A percentile compares a stretch with the other conserved stretches of the same genome.
Evolutionary conservation across 2,797 vertebrate genomes (phyloP).

Genomic region (Gallinago solitaria): DNA sequence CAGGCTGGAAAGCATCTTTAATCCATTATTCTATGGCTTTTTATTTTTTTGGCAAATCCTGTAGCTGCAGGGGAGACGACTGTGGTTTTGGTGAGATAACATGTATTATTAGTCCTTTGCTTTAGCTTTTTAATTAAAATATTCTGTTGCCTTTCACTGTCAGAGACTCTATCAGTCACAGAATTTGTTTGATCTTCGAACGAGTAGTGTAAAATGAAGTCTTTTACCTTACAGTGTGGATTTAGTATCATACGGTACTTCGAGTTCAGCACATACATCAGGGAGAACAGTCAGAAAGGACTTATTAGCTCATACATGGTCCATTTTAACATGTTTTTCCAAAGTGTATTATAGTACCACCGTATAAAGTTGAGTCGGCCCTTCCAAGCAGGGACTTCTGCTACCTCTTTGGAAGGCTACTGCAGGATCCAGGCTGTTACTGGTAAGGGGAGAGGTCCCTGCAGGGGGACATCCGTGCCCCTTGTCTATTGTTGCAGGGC

Average conservation of each 20-base stretch:
- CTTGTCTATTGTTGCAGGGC: not conserved
- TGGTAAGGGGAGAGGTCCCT: not conserved
- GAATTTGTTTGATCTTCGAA: not conserved
- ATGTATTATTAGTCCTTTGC: constrained; percentile 82
- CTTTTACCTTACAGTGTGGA: not conserved
- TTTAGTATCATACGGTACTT: not conserved
- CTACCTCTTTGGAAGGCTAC: not conserved
- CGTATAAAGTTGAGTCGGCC: not conserved
- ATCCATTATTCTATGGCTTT: constrained; percentile 78
- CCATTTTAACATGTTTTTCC: not conserved
- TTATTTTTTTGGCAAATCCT: constrained; percentile 75
- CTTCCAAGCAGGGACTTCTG: not conserved
- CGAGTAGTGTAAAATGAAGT: not conserved
- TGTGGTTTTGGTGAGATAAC: constrained; percentile 78
- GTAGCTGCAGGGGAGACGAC: constrained; percentile 66
- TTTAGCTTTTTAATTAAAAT: constrained; percentile 82
- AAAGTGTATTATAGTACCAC: not conserved
- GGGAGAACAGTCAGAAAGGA: not conserved
- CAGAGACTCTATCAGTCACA: constrained; percentile 65
- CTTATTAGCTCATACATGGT: not conserved
- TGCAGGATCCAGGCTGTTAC: not conserved
- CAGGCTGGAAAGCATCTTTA: constrained; percentile 76
- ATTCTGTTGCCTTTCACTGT: constrained; percentile 76
- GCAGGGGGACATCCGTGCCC: not conserved
- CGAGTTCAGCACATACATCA: not conserved